Conservation (phyloP, 1,140 invertebrate species). For the Leptonema lineaticorne region DNA sequence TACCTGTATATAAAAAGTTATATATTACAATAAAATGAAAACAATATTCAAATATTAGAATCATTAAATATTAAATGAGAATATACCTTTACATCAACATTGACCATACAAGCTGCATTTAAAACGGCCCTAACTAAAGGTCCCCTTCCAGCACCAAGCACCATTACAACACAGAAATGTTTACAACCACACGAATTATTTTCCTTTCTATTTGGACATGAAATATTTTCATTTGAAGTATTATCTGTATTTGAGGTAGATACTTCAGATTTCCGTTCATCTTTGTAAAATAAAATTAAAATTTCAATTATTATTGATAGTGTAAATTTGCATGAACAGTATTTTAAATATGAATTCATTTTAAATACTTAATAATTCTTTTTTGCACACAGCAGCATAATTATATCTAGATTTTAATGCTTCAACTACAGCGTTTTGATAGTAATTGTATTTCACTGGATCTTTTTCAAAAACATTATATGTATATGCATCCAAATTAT, state of each 20-base stretch:
- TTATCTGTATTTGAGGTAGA: too few species aligned
- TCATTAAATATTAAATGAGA: background rate
- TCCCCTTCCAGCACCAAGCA: constrained; percentile 93
- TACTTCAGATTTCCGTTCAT: too few species aligned
- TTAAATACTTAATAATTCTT: background rate
- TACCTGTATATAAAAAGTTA: constrained; percentile 53
- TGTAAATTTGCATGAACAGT: too few species aligned
- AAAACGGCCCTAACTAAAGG: constrained; percentile 86
- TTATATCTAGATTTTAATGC: constrained; percentile 63
- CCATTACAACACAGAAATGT: constrained; percentile 72
- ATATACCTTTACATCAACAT: constrained; percentile 58
- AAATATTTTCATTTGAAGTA: too few species aligned
- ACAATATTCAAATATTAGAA: background rate
- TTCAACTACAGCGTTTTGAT: constrained; percentile 79
- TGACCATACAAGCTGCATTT: constrained; percentile 72
- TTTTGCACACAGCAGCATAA: background rate
- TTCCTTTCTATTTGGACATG: constrained; percentile 36
- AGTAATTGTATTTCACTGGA: constrained; percentile 93
- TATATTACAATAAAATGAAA: background rate
- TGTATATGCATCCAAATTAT: constrained; percentile 93
- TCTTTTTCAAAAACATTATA: constrained; percentile 99
- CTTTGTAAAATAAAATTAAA: too few species aligned
- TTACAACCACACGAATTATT: constrained; percentile 28
- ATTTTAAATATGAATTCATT: too few species aligned
- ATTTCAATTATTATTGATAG: too few species aligned